Percentiles rank a stretch among this genome's conserved stretches.
phyloP scores from a whole-genome alignment of 2,888 invertebrate species.

The Oscheius onirici region DNA sequence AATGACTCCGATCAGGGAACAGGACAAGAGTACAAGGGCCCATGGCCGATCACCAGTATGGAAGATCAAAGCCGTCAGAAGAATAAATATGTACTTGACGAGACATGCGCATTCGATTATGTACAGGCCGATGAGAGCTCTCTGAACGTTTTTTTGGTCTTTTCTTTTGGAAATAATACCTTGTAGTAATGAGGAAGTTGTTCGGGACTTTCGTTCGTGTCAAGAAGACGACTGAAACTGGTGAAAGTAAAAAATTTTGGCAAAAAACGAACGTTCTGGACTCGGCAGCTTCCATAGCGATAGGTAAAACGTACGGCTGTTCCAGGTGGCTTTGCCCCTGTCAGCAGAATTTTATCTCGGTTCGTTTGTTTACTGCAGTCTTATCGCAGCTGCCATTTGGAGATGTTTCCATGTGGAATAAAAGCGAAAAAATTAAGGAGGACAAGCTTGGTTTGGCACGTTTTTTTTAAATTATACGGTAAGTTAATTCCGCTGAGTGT shows the following conservation, averaged over 20 bases:
- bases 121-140: constrained; percentile 1
- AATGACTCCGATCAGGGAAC: constrained; percentile 21
- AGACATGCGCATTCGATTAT: constrained; percentile 16
- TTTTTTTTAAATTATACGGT: too few species aligned
- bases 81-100: constrained; percentile 12
- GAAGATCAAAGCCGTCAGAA: neutral
- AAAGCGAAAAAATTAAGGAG: too few species aligned
- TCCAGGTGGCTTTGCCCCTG: neutral
- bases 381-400: too few species aligned
- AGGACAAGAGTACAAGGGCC: constrained; percentile 5
- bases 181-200: neutral
- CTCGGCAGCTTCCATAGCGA: neutral
- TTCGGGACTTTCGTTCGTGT: neutral
- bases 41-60: neutral
- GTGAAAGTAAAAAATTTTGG: neutral
- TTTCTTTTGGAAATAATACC: neutral
- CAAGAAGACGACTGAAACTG: neutral
- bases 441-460: too few species aligned
- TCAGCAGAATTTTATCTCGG: constrained; percentile 9
- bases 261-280: neutral
- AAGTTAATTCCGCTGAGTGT: too few species aligned
- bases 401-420: too few species aligned
- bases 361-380: neutral
- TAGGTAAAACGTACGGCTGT: neutral
- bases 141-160: neutral